Conservation (phyloP, 2,113 vertebrate genomes). For the Glareola pratincola region DNA sequence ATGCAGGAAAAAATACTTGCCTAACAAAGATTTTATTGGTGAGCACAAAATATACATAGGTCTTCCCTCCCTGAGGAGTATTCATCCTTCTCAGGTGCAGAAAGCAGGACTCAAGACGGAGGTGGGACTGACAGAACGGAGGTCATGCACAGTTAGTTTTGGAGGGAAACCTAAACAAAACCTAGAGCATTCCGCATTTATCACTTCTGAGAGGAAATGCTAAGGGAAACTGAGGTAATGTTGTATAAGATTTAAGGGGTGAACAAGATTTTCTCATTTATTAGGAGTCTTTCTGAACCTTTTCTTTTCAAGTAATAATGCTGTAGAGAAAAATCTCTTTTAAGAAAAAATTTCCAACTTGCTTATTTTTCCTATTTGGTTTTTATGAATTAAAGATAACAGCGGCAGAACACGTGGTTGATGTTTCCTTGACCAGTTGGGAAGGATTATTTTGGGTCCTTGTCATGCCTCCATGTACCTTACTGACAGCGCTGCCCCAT, state of each 20-base stretch:
- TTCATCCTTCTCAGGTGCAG: not conserved
- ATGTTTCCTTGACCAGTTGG: not conserved
- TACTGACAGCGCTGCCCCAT: accelerated
- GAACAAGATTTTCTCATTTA: not conserved
- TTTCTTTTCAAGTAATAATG: not conserved
- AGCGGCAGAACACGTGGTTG: not conserved
- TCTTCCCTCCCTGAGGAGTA: not conserved
- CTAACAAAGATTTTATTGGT: not conserved
- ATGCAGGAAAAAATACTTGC: not conserved
- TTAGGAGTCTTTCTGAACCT: not conserved
- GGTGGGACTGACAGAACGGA: not conserved
- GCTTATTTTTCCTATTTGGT: not conserved
- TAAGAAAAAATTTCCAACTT: not conserved
- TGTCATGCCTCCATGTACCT: not conserved
- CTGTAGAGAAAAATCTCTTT: not conserved
- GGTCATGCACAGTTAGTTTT: not conserved
- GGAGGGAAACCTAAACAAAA: not conserved
- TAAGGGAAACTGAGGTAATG: not conserved
- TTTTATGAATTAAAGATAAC: not conserved
- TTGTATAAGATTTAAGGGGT: not conserved
- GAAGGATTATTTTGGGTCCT: not conserved
- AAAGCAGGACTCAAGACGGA: not conserved
- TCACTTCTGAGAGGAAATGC: not conserved
- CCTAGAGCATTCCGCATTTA: not conserved
- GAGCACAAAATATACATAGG: not conserved